Evolutionary conservation across 2,888 invertebrate genomes (phyloP).

Genomic region (Brassicogethes aeneus): DNA sequence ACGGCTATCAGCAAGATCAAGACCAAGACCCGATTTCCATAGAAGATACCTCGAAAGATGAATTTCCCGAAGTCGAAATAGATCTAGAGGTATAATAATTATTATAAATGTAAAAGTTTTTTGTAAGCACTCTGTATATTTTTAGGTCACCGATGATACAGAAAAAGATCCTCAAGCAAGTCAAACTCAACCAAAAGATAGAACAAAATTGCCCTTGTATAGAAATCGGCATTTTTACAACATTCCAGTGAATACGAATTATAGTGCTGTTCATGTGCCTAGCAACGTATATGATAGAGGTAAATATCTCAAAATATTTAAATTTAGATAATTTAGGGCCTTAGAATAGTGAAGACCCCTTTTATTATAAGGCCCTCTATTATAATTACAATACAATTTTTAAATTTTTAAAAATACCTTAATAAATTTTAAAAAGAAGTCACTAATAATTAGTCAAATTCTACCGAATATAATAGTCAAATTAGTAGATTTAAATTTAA

Average conservation of each 20-base stretch:
- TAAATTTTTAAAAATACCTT: too few relatives aligned
- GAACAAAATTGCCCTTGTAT: slow-evolving; percentile 46
- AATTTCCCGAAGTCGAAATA: slow-evolving; percentile 17
- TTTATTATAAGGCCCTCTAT: too few relatives aligned
- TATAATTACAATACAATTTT: too few relatives aligned
- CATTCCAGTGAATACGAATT: slow-evolving; percentile 64
- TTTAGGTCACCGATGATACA: slow-evolving; percentile 30
- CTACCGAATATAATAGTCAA: too few relatives aligned
- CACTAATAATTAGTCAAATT: too few relatives aligned
- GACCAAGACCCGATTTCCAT: slow-evolving; percentile 57
- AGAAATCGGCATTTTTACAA: slow-evolving; percentile 71
- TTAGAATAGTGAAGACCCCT: too few relatives aligned
- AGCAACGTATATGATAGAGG: slow-evolving; percentile 91
- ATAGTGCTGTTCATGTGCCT: slow-evolving; percentile 89
- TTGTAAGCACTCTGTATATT: slow-evolving; percentile 36
- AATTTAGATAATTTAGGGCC: too few relatives aligned
- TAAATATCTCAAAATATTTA: too few relatives aligned
- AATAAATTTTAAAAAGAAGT: too few relatives aligned
- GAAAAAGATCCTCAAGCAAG: slow-evolving; percentile 38
- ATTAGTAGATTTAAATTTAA: too few relatives aligned
- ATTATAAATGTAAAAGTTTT: not conserved
- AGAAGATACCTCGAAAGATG: slow-evolving; percentile 19
- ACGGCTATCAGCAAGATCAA: slow-evolving; percentile 29
- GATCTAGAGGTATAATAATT: slow-evolving; percentile 20
- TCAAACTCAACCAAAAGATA: slow-evolving; percentile 48